These are phyloP conservation scores for Leptosomus discolor DNA, from an alignment of 2,113 vertebrate genomes.

Conservation along the genomic window DNA sequence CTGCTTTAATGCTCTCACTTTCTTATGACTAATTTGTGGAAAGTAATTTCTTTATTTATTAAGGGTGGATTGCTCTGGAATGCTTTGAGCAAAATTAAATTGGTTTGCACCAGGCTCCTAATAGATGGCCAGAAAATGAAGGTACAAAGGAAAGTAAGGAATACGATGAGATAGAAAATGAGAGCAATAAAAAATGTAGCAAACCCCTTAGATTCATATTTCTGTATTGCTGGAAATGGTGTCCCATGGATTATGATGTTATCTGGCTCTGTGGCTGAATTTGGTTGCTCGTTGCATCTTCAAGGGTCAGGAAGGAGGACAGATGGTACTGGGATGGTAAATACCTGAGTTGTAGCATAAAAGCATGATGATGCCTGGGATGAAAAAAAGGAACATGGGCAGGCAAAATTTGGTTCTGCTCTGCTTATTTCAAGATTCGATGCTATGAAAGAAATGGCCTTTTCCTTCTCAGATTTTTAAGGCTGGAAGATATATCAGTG, in stretches of 20 bases:
- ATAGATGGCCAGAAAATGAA: neutral
- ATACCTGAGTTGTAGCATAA: neutral
- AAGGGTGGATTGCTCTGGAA: neutral
- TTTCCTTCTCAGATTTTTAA: neutral
- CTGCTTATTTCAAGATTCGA: neutral
- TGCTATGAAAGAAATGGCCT: neutral
- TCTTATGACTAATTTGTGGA: neutral
- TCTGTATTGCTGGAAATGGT: neutral
- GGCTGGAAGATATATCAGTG: neutral
- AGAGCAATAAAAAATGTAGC: neutral
- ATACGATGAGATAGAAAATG: neutral
- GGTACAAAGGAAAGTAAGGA: neutral
- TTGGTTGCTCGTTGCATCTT: neutral
- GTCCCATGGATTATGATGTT: neutral
- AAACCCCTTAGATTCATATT: neutral
- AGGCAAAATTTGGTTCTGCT: neutral
- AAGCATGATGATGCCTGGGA: neutral
- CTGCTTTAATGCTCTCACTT: neutral
- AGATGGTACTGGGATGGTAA: neutral
- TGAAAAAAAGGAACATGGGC: neutral
- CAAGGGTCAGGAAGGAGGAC: neutral
- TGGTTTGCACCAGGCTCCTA: neutral
- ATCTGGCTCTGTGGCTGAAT: neutral
- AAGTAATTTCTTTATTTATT: neutral
- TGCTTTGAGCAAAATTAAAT: neutral